Conservation (phyloP, 2,888 invertebrate species). For the Myopa tessellatipennis region DNA sequence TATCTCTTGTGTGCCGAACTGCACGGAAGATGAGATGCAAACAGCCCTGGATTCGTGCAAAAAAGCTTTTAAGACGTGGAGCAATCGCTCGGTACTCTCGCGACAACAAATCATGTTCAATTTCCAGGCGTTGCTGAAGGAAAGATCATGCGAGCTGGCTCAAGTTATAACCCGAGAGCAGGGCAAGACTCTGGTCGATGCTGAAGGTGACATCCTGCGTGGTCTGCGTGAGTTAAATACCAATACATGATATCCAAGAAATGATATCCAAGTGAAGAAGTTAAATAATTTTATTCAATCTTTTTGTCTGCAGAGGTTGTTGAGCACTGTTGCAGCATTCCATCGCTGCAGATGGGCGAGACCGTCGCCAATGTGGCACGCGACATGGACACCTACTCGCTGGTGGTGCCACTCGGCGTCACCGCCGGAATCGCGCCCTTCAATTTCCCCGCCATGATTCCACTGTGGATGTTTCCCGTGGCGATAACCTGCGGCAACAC, state of each 20-base stretch:
- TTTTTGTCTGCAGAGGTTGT: conserved; percentile 81
- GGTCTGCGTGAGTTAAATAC: conserved; percentile 86
- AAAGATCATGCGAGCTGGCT: conserved; percentile 90
- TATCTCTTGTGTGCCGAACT: conserved; percentile 87
- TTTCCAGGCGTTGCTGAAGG: conserved; percentile 84
- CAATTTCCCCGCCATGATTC: conserved; percentile 99
- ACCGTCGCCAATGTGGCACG: conserved; percentile 83
- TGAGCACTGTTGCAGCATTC: conserved; percentile 95
- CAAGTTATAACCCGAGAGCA: conserved; percentile 94
- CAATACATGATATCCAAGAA: neutral
- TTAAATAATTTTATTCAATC: conserved; percentile 2
- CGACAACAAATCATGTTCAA: conserved; percentile 94
- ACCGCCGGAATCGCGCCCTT: conserved; percentile 97
- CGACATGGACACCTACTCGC: conserved; percentile 96
- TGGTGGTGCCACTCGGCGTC: conserved; percentile 88
- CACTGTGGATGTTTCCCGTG: conserved; percentile 93
- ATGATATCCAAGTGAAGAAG: neutral
- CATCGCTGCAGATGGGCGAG: conserved; percentile 93
- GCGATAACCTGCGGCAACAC: conserved; percentile 94
- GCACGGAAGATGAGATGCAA: conserved; percentile 89
- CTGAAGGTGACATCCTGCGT: conserved; percentile 97
- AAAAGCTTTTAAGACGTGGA: conserved; percentile 85
- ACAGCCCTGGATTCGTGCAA: conserved; percentile 88
- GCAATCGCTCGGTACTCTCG: conserved; percentile 88
- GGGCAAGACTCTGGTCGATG: conserved; percentile 96